Conservation (phyloP, 2,797 vertebrate genomes). For the Pipistrellus kuhlii region DNA sequence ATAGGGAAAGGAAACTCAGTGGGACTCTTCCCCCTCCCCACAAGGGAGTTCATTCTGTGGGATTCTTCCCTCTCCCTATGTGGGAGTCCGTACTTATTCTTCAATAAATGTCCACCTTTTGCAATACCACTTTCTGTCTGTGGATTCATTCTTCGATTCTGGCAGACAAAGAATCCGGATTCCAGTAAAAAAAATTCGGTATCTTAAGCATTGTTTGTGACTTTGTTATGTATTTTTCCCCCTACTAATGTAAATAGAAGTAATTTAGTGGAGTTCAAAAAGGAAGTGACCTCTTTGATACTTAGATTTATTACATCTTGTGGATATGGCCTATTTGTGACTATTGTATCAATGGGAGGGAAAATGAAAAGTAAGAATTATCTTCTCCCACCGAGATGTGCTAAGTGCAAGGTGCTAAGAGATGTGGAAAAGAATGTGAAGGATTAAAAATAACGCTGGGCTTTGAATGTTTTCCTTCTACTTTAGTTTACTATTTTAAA, state of each 20-base stretch:
- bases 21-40: no score
- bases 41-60: no score
- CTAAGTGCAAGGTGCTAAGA: slow-evolving; percentile 62
- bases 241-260: slow-evolving; percentile 11
- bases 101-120: no score
- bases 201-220: not conserved
- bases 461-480: slow-evolving; percentile 47
- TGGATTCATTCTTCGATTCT: no score
- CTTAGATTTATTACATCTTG: not conserved
- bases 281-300: not conserved
- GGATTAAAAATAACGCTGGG: slow-evolving; percentile 59
- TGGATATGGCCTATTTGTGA: not conserved
- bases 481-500: slow-evolving; percentile 57
- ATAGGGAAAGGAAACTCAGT: no score
- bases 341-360: slow-evolving; percentile 42
- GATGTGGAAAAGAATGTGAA: slow-evolving; percentile 42
- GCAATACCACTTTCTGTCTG: no score
- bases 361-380: slow-evolving; percentile 42
- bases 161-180: no score
- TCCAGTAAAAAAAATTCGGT: no score
- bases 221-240: not conserved
- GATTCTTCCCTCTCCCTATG: no score
- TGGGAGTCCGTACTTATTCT: no score
- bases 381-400: slow-evolving; percentile 38
- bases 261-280: not conserved